Evolutionary conservation across 2,797 vertebrate species (phyloP).

Genomic region (Buphagus erythrorhynchus): DNA sequence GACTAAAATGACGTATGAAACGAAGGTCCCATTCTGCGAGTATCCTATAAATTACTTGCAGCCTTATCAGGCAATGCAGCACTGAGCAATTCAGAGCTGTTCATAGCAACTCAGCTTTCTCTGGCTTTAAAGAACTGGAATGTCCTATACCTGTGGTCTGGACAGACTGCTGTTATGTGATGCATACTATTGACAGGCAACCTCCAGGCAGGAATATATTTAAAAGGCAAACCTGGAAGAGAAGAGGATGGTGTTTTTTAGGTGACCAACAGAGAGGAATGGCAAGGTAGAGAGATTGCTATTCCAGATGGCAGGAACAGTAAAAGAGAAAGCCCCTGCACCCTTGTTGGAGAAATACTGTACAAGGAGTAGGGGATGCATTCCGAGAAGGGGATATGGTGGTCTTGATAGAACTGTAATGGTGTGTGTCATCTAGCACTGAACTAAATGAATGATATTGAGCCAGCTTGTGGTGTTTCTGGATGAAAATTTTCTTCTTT

Average conservation of each 20-base stretch:
- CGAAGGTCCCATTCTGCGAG: not conserved
- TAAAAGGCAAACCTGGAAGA: not conserved
- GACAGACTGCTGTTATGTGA: not conserved
- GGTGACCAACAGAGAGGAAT: not conserved
- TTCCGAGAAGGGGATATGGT: not conserved
- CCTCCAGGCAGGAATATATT: not conserved
- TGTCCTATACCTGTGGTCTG: not conserved
- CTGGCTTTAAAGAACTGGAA: not conserved
- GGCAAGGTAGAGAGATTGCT: not conserved
- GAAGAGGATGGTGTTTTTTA: not conserved
- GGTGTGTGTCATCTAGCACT: not conserved
- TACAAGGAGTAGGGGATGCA: not conserved
- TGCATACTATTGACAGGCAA: not conserved
- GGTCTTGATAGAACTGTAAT: not conserved
- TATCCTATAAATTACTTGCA: not conserved
- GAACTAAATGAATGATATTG: not conserved
- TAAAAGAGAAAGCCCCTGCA: not conserved
- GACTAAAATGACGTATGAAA: not conserved
- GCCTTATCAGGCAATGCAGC: not conserved
- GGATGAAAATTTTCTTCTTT: slow-evolving; percentile 14
- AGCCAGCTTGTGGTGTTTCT: not conserved
- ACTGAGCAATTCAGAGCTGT: not conserved
- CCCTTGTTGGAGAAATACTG: not conserved
- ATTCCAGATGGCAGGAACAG: not conserved
- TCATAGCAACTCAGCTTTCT: not conserved